phyloP scores from a whole-genome alignment of 2,797 vertebrate genomes.

The Lacerta viridis region DNA sequence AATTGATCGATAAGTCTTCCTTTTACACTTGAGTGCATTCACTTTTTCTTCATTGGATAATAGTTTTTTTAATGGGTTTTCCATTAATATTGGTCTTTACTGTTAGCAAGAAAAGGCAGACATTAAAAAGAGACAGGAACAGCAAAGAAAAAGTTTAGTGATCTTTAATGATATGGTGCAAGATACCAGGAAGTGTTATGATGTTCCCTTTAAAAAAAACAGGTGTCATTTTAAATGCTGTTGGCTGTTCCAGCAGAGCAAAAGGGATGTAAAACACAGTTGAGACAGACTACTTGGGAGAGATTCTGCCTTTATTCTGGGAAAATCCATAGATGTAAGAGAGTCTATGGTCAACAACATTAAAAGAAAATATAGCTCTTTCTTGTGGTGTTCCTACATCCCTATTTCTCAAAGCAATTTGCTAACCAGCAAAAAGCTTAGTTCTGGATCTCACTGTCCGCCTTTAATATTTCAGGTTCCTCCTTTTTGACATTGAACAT shows the following conservation, averaged over 20 bases:
- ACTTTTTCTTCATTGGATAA: constrained; percentile 72
- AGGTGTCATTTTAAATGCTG: rapidly evolving
- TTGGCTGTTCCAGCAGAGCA: constrained; percentile 7
- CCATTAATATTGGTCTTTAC: constrained; percentile 74
- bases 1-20: constrained; percentile 76
- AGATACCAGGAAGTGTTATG: constrained; percentile 30
- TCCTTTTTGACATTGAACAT: constrained; percentile 17
- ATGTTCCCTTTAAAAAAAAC: background rate
- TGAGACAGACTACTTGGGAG: background rate
- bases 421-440: constrained; percentile 12
- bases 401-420: constrained; percentile 21
- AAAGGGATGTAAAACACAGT: background rate
- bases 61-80: constrained; percentile 71
- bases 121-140: constrained; percentile 57
- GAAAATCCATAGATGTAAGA: constrained; percentile 26
- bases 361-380: constrained; percentile 4
- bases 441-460: constrained; percentile 15
- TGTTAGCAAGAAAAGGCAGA: constrained; percentile 69
- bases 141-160: constrained; percentile 46
- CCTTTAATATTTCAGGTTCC: constrained; percentile 21
- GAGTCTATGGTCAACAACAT: background rate
- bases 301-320: background rate
- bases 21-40: constrained; percentile 73
- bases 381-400: constrained; percentile 21
- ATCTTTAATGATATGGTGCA: constrained; percentile 9